Conservation (phyloP, 1,140 invertebrate species). For the Heliconius nattereri region DNA sequence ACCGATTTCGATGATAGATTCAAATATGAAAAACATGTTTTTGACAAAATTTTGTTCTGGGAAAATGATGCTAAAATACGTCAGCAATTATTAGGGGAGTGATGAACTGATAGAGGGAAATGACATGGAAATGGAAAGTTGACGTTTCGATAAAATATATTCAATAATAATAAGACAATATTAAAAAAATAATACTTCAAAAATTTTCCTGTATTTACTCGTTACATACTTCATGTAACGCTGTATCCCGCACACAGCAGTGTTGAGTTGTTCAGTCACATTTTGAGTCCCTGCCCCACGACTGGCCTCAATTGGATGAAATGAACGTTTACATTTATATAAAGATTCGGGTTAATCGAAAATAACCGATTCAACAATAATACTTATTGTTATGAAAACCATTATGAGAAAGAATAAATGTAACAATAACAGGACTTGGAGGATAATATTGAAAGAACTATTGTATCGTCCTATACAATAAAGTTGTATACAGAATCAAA, state of each 20-base stretch:
- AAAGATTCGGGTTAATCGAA: not conserved
- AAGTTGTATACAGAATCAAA: not conserved
- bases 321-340: not conserved
- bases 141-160: not conserved
- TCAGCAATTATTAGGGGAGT: not conserved
- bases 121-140: too few relatives aligned
- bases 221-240: too few relatives aligned
- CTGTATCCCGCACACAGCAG: too few relatives aligned
- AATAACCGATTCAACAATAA: not conserved
- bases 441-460: conserved; percentile 1
- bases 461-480: not conserved
- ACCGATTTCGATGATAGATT: too few relatives aligned
- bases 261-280: too few relatives aligned
- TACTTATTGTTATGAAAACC: not conserved
- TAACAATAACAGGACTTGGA: conserved; percentile 5
- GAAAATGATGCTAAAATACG: not conserved
- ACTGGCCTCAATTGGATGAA: too few relatives aligned
- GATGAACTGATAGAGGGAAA: not conserved
- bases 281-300: too few relatives aligned
- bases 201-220: too few relatives aligned
- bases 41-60: not conserved
- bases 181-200: too few relatives aligned
- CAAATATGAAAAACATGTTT: not conserved
- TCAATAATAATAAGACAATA: not conserved
- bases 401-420: not conserved